Conservation (phyloP, 2,888 invertebrate species). For the Frankliniella intonsa region DNA sequence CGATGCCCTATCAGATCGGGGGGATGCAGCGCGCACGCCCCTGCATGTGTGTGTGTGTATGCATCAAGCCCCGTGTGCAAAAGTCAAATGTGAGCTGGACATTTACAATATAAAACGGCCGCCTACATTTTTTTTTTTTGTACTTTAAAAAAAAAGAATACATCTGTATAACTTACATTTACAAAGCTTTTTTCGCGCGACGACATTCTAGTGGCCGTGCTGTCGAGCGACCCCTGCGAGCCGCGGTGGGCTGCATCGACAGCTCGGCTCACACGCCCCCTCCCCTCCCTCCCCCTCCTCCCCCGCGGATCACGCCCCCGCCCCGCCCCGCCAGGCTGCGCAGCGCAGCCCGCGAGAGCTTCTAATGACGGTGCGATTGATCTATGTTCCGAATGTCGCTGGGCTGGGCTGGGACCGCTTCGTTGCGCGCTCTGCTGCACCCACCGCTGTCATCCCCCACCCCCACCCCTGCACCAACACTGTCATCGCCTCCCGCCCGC, state of each 20-base stretch:
- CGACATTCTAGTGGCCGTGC: too few species aligned
- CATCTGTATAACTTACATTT: too few species aligned
- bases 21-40: too few species aligned
- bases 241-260: not conserved
- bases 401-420: not conserved
- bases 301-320: not conserved
- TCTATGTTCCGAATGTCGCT: not conserved
- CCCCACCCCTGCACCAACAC: too few species aligned
- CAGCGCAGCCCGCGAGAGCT: not conserved
- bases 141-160: not conserved
- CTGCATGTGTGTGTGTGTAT: too few species aligned
- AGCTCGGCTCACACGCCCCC: not conserved
- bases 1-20: constrained; percentile 16
- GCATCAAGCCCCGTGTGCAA: too few species aligned
- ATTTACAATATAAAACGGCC: too few species aligned
- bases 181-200: too few species aligned
- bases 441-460: not conserved
- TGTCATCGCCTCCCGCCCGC: not conserved
- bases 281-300: not conserved
- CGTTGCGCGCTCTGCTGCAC: not conserved
- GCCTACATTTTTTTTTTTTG: too few species aligned
- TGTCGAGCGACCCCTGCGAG: too few species aligned
- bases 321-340: not conserved
- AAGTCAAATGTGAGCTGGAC: too few species aligned
- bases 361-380: not conserved